Base-by-base conservation (phyloP, 2,888 invertebrate species). In the Merodon equestris region DNA sequence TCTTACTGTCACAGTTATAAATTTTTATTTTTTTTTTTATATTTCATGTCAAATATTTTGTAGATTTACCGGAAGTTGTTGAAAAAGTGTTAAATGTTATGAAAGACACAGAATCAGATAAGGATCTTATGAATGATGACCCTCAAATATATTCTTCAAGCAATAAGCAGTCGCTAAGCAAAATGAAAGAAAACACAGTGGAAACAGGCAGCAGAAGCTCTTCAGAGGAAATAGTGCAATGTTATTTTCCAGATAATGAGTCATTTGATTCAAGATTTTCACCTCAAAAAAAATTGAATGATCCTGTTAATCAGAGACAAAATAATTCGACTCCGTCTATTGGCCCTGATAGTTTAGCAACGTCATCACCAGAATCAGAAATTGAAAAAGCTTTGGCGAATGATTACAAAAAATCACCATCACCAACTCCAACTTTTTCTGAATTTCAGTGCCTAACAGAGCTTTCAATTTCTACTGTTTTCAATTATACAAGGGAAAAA, bases 301-400 rank as follows among this genome's bases (percentile, higher is more conserved):
- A 38, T 7, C 7, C 12, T 53, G 13, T 19, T 56, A 61, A 4
- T 5, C 10, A 10, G 54, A 38, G 1, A 19, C 19, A 36, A 15
- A 48, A 15, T 0, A 14, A 34, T 38, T 14, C 56, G 5, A 40
- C 44, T n/a, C 18, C 34, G 57, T 70, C 61, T 42, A 44, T 68
- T 1, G 87, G 87, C 73, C 83, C 81, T 1, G 88, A 89, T 50
- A 88, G 88, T 66, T 81, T 89, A 64, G 86, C 86, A 84, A 88
- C 88, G 1, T 85, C 86, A 1, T 87, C 88, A 15, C 86, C 88
- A 10, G 89, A 89, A 74, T 87, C 89, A 51, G 89, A 89, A 84
- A 89, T 88, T 13, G 89, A 88, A 60, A 79, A 85, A 27, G 86
- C 86, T 1, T 74, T 87, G 73, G 86, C 88, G 50, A 88, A 87